A percentile compares a stretch with the other conserved stretches of the same genome.
These are phyloP conservation scores for Lethocerus indicus DNA, from an alignment of 1,140 invertebrate genomes.

Conservation along the genomic window DNA sequence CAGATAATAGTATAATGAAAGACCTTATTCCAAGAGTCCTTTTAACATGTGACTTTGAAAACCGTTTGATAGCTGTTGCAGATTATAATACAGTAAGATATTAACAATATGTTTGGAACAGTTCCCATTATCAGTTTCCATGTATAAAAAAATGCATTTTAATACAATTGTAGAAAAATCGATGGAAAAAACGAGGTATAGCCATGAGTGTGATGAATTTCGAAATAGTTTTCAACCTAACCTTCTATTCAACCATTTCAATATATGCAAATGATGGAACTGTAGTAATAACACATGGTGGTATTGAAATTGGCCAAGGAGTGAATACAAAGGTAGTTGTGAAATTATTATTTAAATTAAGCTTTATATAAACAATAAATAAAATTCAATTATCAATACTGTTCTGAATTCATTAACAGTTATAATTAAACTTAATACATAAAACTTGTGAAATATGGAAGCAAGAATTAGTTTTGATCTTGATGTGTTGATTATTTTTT, in stretches of 20 bases:
- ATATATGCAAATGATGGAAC: conserved; percentile 61
- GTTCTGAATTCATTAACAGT: too few species aligned
- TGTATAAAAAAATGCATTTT: neutral
- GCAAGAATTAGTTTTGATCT: too few species aligned
- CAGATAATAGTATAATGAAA: conserved; percentile 7
- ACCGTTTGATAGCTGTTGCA: conserved; percentile 32
- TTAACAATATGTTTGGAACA: neutral
- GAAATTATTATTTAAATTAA: too few species aligned
- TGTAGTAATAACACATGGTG: conserved; percentile 56
- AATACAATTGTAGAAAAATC: conserved; percentile 30
- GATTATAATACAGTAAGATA: conserved; percentile 37
- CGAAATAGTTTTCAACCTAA: conserved; percentile 32
- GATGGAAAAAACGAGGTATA: conserved; percentile 55
- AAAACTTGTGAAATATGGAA: too few species aligned
- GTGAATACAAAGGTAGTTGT: conserved; percentile 35
- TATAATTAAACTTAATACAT: too few species aligned
- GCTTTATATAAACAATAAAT: too few species aligned
- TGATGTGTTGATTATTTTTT: too few species aligned
- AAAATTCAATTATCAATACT: too few species aligned
- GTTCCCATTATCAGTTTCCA: neutral
- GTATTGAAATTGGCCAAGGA: conserved; percentile 75
- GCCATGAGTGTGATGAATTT: conserved; percentile 50
- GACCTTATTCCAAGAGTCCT: conserved; percentile 38
- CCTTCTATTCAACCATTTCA: conserved; percentile 44
- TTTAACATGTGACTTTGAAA: conserved; percentile 37